Evolutionary conservation across 37 sponge, comb jelly and placozoan species (phyloP).

Genomic region (Halichondria panicea): DNA sequence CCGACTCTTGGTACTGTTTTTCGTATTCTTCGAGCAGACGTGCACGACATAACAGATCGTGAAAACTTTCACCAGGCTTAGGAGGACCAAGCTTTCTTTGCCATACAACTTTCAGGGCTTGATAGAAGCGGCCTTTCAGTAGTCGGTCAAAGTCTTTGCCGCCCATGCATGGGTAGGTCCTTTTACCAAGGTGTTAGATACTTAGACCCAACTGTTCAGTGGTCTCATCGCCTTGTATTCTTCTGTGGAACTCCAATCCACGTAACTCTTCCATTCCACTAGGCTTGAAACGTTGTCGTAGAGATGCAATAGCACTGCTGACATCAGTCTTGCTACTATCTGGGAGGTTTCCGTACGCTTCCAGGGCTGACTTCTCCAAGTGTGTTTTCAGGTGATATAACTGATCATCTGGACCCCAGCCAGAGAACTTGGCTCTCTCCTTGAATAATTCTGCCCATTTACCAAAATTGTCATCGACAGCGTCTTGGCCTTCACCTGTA

Average conservation of each 20-base stretch:
- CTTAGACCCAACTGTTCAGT: constrained; percentile 24
- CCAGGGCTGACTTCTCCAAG: constrained; percentile 12
- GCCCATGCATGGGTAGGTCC: constrained; percentile 1
- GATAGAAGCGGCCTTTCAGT: constrained; percentile 25
- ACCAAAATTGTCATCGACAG: not conserved
- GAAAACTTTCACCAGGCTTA: constrained; percentile 11
- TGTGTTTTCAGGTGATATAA: constrained; percentile 23
- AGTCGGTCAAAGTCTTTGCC: constrained; percentile 20
- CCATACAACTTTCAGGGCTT: constrained; percentile 15
- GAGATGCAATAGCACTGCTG: constrained; percentile 5
- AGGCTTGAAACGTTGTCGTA: constrained; percentile 26
- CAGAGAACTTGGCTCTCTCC: constrained; percentile 16
- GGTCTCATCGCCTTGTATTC: constrained; percentile 12
- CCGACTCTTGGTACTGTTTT: not conserved
- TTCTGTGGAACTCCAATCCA: constrained; percentile 23
- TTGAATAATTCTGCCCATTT: constrained; percentile 1
- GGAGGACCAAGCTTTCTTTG: constrained; percentile 28
- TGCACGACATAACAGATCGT: constrained; percentile 3
- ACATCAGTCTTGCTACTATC: not conserved
- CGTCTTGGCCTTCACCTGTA: not conserved
- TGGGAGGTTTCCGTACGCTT: constrained; percentile 13
- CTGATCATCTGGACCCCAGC: constrained; percentile 4
- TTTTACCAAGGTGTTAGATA: constrained; percentile 2
- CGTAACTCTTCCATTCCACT: constrained; percentile 31
- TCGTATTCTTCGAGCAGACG: constrained; percentile 8